These are phyloP conservation scores for Sebastes nivosus DNA, from an alignment of 2,797 vertebrate genomes.

Conservation along the genomic window DNA sequence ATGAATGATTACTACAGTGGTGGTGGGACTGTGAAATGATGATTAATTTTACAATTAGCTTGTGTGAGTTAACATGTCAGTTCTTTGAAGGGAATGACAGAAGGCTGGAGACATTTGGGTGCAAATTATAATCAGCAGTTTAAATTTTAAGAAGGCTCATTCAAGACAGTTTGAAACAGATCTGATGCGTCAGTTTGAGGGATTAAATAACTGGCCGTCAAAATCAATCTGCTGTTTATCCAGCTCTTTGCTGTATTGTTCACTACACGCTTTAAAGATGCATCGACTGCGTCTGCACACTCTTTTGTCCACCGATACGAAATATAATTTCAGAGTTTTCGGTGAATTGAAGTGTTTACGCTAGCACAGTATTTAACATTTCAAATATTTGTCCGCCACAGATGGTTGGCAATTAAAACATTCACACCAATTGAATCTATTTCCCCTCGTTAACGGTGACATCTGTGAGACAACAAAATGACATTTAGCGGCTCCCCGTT, in stretches of 20 bases:
- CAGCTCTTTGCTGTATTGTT: constrained; percentile 36
- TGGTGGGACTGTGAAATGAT: background rate
- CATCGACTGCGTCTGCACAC: background rate
- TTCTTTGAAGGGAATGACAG: background rate
- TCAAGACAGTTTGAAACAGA: constrained; percentile 15
- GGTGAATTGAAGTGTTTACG: constrained; percentile 26
- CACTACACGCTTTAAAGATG: background rate
- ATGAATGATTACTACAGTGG: background rate
- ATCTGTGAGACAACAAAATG: constrained; percentile 78
- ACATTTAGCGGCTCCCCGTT: constrained; percentile 74
- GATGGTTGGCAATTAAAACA: constrained; percentile 66
- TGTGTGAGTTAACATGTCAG: background rate
- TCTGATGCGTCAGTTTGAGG: constrained; percentile 21
- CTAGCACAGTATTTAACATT: constrained; percentile 11
- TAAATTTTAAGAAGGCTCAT: background rate
- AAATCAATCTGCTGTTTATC: constrained; percentile 39
- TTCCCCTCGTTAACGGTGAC: constrained; percentile 63
- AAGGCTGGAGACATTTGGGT: background rate
- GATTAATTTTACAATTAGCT: background rate
- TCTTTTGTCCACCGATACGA: background rate
- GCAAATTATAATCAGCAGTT: background rate
- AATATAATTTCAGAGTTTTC: background rate
- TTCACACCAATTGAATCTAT: constrained; percentile 63
- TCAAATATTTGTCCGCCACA: constrained; percentile 59
- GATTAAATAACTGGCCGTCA: constrained; percentile 51